Percentiles rank a stretch among this genome's conserved stretches.
Conservation (phyloP, 2,888 invertebrate genomes). For the Drosophila mercatorum region DNA sequence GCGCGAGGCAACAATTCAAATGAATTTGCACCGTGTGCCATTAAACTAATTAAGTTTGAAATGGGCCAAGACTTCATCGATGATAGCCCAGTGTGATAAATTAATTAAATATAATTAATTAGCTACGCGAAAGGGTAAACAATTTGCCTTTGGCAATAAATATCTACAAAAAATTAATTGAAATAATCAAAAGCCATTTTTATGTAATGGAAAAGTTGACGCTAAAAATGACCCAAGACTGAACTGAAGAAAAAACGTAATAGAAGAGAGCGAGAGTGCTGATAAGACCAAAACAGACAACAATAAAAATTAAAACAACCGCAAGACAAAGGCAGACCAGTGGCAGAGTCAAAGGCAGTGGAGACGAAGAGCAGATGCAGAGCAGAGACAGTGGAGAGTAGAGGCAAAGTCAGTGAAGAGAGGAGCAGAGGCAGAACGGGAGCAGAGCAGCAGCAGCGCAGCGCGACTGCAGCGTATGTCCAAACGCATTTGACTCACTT, state of each 20-base stretch:
- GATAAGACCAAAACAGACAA: slow-evolving; percentile 41
- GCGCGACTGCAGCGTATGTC: slow-evolving; percentile 31
- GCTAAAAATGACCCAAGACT: slow-evolving; percentile 26
- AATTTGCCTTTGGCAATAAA: slow-evolving; percentile 32
- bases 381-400: too few relatives aligned
- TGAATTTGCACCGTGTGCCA: slow-evolving; percentile 69
- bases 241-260: slow-evolving; percentile 15
- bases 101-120: slow-evolving; percentile 53
- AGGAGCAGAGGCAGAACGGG: slow-evolving; percentile 2
- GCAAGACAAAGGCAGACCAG: slow-evolving; percentile 22
- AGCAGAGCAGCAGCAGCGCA: slow-evolving; percentile 16
- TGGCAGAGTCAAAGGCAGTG: background rate
- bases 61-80: slow-evolving; percentile 38
- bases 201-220: slow-evolving; percentile 29
- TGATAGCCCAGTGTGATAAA: slow-evolving; percentile 39
- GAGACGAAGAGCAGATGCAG: background rate
- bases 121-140: slow-evolving; percentile 50
- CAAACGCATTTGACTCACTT: slow-evolving; percentile 69
- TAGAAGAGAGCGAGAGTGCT: slow-evolving; percentile 28
- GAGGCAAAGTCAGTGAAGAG: too few relatives aligned
- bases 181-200: slow-evolving; percentile 25
- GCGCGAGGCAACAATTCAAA: slow-evolving; percentile 40
- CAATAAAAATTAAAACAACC: slow-evolving; percentile 21
- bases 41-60: slow-evolving; percentile 65
- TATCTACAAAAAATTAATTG: slow-evolving; percentile 5